Evolutionary conservation across 1,140 invertebrate species (phyloP), one percentile per base, ranked within the genome.

Genomic region (Anoplolepis gracilipes): DNA sequence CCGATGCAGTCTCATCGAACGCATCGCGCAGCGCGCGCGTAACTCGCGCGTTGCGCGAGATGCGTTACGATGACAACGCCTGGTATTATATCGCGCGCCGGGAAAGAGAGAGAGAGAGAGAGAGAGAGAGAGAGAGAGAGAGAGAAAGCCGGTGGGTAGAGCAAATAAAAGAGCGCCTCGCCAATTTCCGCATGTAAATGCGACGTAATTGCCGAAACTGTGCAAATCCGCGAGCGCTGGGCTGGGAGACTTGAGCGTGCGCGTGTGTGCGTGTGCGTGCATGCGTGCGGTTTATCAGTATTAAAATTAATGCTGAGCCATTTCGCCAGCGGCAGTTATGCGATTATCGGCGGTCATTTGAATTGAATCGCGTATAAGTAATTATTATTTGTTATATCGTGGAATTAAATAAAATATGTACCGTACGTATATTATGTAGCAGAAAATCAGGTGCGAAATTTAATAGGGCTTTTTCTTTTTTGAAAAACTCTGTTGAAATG

Each of bases 171-270:
- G 78, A 73, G 70, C 19, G 65, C 62, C 61, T 53, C 49, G 78
- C 78, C 78, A 73, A 82, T 82, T 82, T 82, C 78, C 78, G 78
- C 53, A 82, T 82, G 78, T 82, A 73, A 82, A 82, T 82, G 78
- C 78, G 78, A 73, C 67, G 55, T 82, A 82, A 82, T 82, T 82
- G 78, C 67, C 67, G 39, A 82, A 82, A 82, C 78, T 61, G 78
- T 61, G 78, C 67, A 57, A 39, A 82, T 72, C 36, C 53, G 33
- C 64, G 42, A 55, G 2, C 16, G 16, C 11, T 25, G 19, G 33
- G 33, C 33, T n/a, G n/a, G n/a, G n/a, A 19, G 16, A 8, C n/a
- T 4, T 42, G 25, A 33, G 22, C 28, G 16, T 42, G 7, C 19
- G 28, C 61, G n/a, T 49, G 42, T 22, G 22, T 42, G 5, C 25